Evolutionary conservation across 2,113 vertebrate species (phyloP).

Genomic region (Galemys pyrenaicus): DNA sequence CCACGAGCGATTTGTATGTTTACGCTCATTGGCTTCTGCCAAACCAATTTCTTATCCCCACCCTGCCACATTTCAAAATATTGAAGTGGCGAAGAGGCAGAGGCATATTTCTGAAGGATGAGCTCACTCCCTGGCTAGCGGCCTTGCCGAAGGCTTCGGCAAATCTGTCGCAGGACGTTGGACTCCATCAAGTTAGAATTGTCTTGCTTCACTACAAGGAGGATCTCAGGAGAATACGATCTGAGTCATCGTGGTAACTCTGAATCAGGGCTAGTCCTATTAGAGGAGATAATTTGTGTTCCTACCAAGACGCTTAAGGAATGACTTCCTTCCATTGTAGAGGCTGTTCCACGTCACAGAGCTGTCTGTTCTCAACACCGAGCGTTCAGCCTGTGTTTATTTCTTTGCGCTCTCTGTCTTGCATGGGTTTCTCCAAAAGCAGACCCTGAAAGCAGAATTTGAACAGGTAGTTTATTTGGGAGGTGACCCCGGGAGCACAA

Average conservation of each 20-base stretch:
- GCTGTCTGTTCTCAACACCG: background rate
- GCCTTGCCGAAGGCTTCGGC: constrained; percentile 6
- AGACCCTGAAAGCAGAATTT: background rate
- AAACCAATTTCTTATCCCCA: constrained; percentile 43
- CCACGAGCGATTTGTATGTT: constrained; percentile 55
- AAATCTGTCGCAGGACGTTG: constrained; percentile 52
- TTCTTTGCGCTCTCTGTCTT: background rate
- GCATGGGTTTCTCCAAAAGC: constrained; percentile 3
- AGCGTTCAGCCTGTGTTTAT: background rate
- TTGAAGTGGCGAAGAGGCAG: background rate
- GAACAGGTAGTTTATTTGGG: constrained; percentile 16
- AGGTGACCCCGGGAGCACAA: background rate
- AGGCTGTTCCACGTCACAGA: background rate
- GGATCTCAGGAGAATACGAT: constrained; percentile 6
- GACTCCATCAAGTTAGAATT: constrained; percentile 30
- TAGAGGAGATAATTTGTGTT: constrained; percentile 30
- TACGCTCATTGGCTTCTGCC: constrained; percentile 52
- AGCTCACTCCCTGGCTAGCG: constrained; percentile 45
- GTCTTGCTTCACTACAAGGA: constrained; percentile 23
- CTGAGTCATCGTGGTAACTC: constrained; percentile 38
- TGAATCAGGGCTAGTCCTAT: background rate
- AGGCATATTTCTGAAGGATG: constrained; percentile 64
- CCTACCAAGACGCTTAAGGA: background rate
- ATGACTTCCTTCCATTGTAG: constrained; percentile 34
- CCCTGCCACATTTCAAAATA: constrained; percentile 46